A percentile compares a stretch with the other conserved stretches of the same genome.
Conservation (phyloP, 1,140 invertebrate species). For the Cylas formicarius region DNA sequence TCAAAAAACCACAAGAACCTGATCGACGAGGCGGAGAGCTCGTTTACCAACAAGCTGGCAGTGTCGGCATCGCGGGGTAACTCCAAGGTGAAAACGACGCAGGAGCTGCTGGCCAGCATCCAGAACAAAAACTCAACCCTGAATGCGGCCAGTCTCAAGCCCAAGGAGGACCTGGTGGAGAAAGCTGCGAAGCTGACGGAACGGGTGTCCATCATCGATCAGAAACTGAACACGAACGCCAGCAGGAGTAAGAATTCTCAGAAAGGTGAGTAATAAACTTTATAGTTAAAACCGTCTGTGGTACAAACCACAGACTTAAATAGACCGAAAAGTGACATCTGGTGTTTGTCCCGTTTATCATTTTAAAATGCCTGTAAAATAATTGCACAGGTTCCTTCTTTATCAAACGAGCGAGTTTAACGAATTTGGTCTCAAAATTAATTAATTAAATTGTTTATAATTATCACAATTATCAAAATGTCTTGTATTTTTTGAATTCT, state of each 20-base stretch:
- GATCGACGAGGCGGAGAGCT: conserved; percentile 47
- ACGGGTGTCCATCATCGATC: conserved; percentile 40
- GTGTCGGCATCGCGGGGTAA: conserved; percentile 55
- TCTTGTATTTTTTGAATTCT: no score
- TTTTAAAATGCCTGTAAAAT: no score
- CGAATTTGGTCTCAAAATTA: no score
- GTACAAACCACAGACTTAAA: no score
- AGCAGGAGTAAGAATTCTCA: conserved; percentile 36
- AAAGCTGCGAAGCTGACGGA: conserved; percentile 40
- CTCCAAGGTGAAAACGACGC: conserved; percentile 76
- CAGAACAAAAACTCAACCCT: conserved; percentile 51
- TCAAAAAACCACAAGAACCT: conserved; percentile 54
- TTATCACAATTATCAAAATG: no score
- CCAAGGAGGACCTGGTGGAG: conserved; percentile 37
- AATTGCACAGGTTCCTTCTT: no score
- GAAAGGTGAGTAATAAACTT: conserved; percentile 25
- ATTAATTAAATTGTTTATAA: no score
- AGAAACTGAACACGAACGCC: conserved; percentile 37
- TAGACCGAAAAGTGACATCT: no score
- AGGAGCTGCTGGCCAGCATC: conserved; percentile 71
- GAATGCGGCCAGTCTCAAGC: conserved; percentile 19
- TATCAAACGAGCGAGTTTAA: no score
- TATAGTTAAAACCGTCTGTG: no score
- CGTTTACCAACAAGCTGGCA: conserved; percentile 56
- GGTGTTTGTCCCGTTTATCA: no score